Percentiles rank a stretch among this genome's conserved stretches.
Conservation (phyloP, 2,888 invertebrate genomes). For the Tipula vernalis region DNA sequence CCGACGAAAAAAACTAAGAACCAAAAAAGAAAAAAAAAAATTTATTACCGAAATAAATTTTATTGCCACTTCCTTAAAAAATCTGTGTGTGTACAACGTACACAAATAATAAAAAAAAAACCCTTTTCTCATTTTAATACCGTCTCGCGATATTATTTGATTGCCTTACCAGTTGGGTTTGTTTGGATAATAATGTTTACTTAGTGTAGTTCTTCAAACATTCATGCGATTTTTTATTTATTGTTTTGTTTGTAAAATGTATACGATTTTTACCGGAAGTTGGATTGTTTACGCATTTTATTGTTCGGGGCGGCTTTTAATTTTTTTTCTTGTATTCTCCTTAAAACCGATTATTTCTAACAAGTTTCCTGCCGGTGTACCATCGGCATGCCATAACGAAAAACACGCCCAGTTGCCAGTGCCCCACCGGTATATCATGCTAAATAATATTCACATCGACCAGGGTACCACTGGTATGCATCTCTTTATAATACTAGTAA, state of each 20-base stretch:
- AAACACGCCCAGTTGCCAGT: no score
- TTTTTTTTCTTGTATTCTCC: not conserved
- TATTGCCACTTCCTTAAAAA: not conserved
- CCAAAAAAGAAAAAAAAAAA: not conserved
- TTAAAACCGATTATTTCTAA: not conserved
- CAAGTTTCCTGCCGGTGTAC: no score
- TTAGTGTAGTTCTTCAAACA: not conserved
- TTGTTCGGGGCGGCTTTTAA: not conserved
- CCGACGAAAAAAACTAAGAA: not conserved
- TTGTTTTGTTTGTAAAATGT: not conserved
- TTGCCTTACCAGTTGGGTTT: not conserved
- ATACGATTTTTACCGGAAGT: not conserved
- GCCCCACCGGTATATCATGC: no score
- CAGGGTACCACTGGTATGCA: no score
- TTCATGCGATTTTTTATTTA: not conserved
- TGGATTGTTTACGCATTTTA: not conserved
- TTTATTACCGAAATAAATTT: not conserved
- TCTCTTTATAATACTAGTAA: no score
- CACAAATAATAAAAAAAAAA: not conserved
- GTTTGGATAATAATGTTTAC: not conserved
- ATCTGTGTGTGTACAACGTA: not conserved
- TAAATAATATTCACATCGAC: no score
- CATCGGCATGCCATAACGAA: no score
- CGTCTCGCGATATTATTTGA: not conserved
- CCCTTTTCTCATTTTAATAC: not conserved